These are phyloP conservation scores for Verasper variegatus DNA, from an alignment of 2,113 vertebrate species.

Conservation along the genomic window DNA sequence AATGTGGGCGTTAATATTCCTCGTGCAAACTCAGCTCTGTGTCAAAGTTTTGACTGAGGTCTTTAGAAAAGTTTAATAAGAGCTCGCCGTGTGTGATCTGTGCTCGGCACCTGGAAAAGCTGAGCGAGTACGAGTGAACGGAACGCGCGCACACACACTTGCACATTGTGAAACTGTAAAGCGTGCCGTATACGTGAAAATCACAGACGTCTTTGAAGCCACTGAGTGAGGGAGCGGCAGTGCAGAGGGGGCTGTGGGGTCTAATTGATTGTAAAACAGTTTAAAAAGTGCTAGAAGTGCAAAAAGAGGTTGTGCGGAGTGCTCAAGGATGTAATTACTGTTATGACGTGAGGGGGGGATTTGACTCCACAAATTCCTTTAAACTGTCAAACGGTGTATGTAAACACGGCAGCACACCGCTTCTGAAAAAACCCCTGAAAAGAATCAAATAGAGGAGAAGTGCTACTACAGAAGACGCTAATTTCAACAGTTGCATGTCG, in stretches of 20 bases:
- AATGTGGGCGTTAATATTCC: conserved; percentile 84
- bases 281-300: conserved; percentile 73
- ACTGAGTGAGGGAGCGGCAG: conserved; percentile 55
- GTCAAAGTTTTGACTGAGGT: conserved; percentile 75
- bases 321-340: conserved; percentile 77
- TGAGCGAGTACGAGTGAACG: conserved; percentile 12
- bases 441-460: conserved; percentile 35
- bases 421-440: conserved; percentile 36
- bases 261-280: conserved; percentile 80
- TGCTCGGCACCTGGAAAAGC: conserved; percentile 58
- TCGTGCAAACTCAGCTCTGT: conserved; percentile 75
- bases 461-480: conserved; percentile 4
- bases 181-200: conserved; percentile 27
- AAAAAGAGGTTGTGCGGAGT: conserved; percentile 68
- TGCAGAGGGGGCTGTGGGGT: conserved; percentile 39
- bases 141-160: conserved; percentile 4
- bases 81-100: conserved; percentile 52
- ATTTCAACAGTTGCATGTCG: not conserved
- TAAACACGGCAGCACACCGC: conserved; percentile 58
- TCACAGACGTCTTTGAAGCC: conserved; percentile 63
- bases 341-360: conserved; percentile 69
- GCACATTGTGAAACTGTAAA: conserved; percentile 41
- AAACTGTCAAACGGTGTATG: conserved; percentile 68
- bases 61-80: conserved; percentile 77
- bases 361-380: conserved; percentile 71